Percentiles rank a stretch among this genome's conserved stretches.
Evolutionary conservation across 2,797 vertebrate genomes (phyloP).

Genomic region (Urocyon cinereoargenteus): DNA sequence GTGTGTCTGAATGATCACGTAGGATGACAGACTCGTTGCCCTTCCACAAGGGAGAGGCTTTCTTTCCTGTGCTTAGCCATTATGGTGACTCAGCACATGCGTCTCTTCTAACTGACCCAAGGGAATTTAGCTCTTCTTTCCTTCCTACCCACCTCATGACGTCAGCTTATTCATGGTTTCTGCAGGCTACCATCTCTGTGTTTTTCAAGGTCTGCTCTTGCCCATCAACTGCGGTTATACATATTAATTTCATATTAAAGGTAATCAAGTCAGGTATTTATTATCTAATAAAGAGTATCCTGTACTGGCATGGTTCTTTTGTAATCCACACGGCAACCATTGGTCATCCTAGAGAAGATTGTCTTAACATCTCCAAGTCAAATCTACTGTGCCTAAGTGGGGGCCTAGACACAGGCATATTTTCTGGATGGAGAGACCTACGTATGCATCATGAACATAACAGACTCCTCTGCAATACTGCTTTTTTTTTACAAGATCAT

Average conservation of each 20-base stretch:
- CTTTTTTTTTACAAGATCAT: not conserved
- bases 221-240: not conserved
- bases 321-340: not conserved
- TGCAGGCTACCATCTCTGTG: not conserved
- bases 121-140: not conserved
- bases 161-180: not conserved
- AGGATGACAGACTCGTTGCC: not conserved
- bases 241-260: not conserved
- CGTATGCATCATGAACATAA: not conserved
- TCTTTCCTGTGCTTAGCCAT: not conserved
- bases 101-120: not conserved
- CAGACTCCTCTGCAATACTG: not conserved
- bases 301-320: not conserved
- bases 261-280: not conserved
- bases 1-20: not conserved
- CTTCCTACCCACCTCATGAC: not conserved
- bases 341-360: not conserved
- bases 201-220: not conserved
- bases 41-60: accelerated
- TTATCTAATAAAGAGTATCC: not conserved
- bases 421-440: not conserved
- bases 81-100: not conserved
- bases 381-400: not conserved
- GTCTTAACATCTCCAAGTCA: not conserved
- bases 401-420: not conserved